Conservation (phyloP, 1,140 invertebrate species). For the Brachionus angularis region DNA sequence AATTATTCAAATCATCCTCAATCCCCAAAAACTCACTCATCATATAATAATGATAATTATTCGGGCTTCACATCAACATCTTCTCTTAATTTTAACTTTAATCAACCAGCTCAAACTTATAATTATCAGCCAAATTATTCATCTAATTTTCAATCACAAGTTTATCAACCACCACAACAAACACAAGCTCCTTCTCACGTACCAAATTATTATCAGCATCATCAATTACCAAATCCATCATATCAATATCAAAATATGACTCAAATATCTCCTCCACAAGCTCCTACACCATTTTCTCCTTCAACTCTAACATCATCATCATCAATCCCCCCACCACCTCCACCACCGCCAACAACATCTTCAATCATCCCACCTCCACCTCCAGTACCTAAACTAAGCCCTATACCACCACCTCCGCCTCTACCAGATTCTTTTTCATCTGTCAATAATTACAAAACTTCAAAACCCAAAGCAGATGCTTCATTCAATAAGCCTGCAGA, state of each 20-base stretch:
- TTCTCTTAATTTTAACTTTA: neutral
- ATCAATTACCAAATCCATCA: neutral
- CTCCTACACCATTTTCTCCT: too few species aligned
- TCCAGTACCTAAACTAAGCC: neutral
- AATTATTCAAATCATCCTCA: too few species aligned
- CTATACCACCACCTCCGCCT: slow-evolving; percentile 31
- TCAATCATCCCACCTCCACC: neutral
- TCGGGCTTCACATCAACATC: neutral
- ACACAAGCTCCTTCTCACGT: neutral
- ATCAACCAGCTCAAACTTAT: neutral
- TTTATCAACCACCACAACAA: neutral
- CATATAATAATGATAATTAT: too few species aligned
- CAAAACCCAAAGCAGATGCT: neutral
- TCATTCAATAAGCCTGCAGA: neutral
- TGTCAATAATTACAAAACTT: neutral
- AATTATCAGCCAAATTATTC: neutral
- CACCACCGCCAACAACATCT: neutral
- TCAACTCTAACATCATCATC: too few species aligned
- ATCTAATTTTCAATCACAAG: neutral
- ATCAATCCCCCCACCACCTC: too few species aligned
- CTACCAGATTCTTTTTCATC: neutral
- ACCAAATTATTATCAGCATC: neutral
- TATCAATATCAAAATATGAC: too few species aligned
- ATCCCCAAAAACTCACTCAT: too few species aligned
- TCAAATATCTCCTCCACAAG: too few species aligned